Conservation (phyloP, 2,888 invertebrate genomes). For the Lasiommata megera region DNA sequence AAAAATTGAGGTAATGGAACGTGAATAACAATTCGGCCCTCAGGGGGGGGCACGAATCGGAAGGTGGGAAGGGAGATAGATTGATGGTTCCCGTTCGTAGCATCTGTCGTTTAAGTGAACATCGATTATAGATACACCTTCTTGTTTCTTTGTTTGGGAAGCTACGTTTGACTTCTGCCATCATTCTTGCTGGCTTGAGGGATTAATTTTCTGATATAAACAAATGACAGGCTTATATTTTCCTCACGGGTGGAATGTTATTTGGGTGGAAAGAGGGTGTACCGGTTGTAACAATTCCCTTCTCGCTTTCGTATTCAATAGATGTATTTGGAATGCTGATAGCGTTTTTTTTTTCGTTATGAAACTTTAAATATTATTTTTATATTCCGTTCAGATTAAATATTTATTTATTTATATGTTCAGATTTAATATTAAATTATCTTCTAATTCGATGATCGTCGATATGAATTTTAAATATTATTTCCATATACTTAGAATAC, state of each 20-base stretch:
- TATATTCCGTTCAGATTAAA: neutral
- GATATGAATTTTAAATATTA: no score
- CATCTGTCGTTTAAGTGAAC: conserved; percentile 79
- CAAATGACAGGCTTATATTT: conserved; percentile 68
- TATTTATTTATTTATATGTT: no score
- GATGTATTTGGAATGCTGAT: conserved; percentile 8
- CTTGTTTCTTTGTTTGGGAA: conserved; percentile 72
- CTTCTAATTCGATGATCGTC: no score
- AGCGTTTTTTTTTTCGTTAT: conserved; percentile 2
- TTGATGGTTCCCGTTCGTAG: conserved; percentile 78
- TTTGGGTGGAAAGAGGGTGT: conserved; percentile 47
- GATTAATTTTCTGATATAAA: conserved; percentile 69
- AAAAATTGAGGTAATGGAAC: conserved; percentile 80
- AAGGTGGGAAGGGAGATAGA: conserved; percentile 55
- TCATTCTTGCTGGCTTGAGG: conserved; percentile 40
- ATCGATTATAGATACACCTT: conserved; percentile 77
- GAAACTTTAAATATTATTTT: neutral
- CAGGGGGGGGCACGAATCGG: conserved; percentile 43
- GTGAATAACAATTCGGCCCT: conserved; percentile 76
- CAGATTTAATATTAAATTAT: no score
- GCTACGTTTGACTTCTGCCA: conserved; percentile 59
- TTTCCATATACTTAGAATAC: no score
- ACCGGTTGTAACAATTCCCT: conserved; percentile 45
- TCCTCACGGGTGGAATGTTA: conserved; percentile 41
- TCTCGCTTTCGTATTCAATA: conserved; percentile 37